A percentile compares a stretch with the other conserved stretches of the same genome.
Conservation (phyloP, 2,888 invertebrate genomes). For the Hypsopygia costalis region DNA sequence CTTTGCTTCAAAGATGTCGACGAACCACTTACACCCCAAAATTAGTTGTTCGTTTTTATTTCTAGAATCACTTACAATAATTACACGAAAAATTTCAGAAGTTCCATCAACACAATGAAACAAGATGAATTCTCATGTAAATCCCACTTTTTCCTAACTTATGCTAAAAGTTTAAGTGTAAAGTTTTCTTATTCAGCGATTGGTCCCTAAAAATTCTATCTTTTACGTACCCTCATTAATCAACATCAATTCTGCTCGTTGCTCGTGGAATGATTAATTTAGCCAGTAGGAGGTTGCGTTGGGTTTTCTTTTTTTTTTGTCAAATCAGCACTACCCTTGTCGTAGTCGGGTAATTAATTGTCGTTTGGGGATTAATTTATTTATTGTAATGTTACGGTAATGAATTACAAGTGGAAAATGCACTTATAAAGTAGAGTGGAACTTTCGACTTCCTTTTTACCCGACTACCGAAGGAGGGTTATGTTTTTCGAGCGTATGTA, state of each 20-base stretch:
- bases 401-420: too few relatives aligned
- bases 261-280: slow-evolving; percentile 27
- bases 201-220: slow-evolving; percentile 9
- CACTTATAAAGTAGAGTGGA: too few relatives aligned
- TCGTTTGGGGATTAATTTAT: not conserved
- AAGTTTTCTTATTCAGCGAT: slow-evolving; percentile 4
- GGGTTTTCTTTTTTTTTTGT: slow-evolving; percentile 10
- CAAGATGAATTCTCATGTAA: not conserved
- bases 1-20: too few relatives aligned
- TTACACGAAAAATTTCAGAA: not conserved
- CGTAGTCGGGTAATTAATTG: not conserved
- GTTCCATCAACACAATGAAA: not conserved
- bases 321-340: slow-evolving; percentile 2
- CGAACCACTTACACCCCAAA: too few relatives aligned
- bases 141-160: not conserved
- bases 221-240: slow-evolving; percentile 24
- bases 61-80: not conserved
- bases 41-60: too few relatives aligned
- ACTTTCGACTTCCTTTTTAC: too few relatives aligned
- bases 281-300: slow-evolving; percentile 9
- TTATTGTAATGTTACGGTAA: not conserved
- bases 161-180: not conserved
- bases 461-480: too few relatives aligned
- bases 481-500: too few relatives aligned
- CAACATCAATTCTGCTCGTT: slow-evolving; percentile 32